Evolutionary conservation across 1,140 invertebrate species (phyloP).

Genomic region (Solenopsis fugax): DNA sequence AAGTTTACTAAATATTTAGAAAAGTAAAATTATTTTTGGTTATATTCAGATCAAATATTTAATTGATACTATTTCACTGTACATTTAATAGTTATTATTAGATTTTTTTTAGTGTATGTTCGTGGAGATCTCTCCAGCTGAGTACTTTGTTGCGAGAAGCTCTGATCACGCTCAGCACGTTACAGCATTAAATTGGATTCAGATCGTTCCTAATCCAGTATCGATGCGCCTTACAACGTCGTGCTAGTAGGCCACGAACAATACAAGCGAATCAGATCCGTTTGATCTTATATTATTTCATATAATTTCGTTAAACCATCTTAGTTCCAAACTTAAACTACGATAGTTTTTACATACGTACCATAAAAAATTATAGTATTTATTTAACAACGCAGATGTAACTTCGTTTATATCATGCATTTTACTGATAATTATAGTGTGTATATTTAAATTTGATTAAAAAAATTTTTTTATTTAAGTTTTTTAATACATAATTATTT

Average conservation of each 20-base stretch:
- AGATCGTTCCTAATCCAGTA: constrained; percentile 24
- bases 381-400: not conserved
- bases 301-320: not conserved
- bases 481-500: not conserved
- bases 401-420: not conserved
- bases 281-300: not conserved
- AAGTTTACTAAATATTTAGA: too few relatives aligned
- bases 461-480: not conserved
- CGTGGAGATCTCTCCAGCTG: constrained; percentile 44
- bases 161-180: constrained; percentile 60
- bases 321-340: not conserved
- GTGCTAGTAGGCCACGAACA: not conserved
- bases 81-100: too few relatives aligned
- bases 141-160: constrained; percentile 33
- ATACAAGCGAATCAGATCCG: constrained; percentile 5
- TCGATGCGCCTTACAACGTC: constrained; percentile 1
- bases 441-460: not conserved
- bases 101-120: too few relatives aligned
- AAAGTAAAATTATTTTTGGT: too few relatives aligned
- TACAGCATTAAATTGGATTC: constrained; percentile 36
- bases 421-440: not conserved
- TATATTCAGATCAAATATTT: too few relatives aligned
- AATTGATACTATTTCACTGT: too few relatives aligned
- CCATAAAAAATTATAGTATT: not conserved
- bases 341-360: not conserved